phyloP scores from a whole-genome alignment of 92 coral and sea anemone species.

The Pocillopora grandis region DNA sequence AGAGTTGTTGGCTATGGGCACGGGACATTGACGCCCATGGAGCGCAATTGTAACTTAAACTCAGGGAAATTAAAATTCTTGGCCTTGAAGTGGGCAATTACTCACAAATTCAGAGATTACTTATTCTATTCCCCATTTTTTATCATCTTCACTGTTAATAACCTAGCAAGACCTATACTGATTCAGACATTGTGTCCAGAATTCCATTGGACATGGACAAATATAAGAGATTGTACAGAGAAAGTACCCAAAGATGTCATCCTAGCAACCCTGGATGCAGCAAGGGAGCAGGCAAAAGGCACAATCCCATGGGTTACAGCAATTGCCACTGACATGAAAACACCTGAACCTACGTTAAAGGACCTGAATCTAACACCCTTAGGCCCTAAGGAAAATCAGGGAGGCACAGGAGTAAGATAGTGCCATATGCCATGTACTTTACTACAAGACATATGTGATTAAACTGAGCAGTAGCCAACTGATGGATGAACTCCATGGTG shows the following conservation, averaged over 20 bases:
- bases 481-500: constrained; percentile 16
- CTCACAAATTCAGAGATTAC: not conserved
- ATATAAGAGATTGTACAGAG: not conserved
- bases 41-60: constrained; percentile 41
- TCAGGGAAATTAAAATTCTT: constrained; percentile 32
- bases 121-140: not conserved
- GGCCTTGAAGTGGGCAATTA: constrained; percentile 3
- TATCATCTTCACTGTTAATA: constrained; percentile 39
- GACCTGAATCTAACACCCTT: constrained; percentile 1
- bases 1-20: not conserved
- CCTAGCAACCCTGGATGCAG: not conserved
- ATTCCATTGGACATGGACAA: constrained; percentile 49
- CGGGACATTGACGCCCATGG: constrained; percentile 30
- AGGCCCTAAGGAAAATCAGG: constrained; percentile 1
- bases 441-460: constrained; percentile 19
- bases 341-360: constrained; percentile 18
- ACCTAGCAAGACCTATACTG: constrained; percentile 42
- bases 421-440: constrained; percentile 7
- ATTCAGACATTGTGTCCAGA: constrained; percentile 54
- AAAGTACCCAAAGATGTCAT: constrained; percentile 8
- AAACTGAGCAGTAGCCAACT: constrained; percentile 4
- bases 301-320: constrained; percentile 47
- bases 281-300: constrained; percentile 40
- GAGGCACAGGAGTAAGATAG: constrained; percentile 32
- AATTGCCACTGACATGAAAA: constrained; percentile 15